These are phyloP conservation scores for Aleiodes alternator DNA, from an alignment of 2,888 invertebrate species.

Conservation along the genomic window DNA sequence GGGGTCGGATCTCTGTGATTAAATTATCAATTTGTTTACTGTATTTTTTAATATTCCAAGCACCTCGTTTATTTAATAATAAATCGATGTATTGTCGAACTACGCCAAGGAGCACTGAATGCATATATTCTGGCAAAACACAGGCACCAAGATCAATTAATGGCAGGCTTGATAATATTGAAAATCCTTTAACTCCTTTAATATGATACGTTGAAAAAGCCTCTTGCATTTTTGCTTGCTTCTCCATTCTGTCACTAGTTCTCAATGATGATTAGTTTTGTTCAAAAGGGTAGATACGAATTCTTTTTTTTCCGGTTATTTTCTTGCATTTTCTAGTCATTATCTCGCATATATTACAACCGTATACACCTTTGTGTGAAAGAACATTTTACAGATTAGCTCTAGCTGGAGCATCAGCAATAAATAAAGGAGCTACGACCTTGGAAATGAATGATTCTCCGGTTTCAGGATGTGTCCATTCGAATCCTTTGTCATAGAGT, in stretches of 20 bases:
- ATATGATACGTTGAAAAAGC: conserved; percentile 1
- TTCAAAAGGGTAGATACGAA: conserved; percentile 42
- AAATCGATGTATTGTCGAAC: conserved; percentile 37
- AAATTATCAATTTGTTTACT: conserved; percentile 37
- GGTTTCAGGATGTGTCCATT: conserved; percentile 44
- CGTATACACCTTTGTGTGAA: conserved; percentile 18
- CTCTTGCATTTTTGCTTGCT: conserved; percentile 44
- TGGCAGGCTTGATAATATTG: conserved; percentile 50
- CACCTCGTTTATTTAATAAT: conserved; percentile 34
- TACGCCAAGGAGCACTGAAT: conserved; percentile 52
- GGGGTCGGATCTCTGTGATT: conserved; percentile 50
- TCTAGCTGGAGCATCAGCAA: conserved; percentile 52
- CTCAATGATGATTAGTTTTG: conserved; percentile 36
- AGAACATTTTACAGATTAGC: conserved; percentile 29
- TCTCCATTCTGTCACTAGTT: conserved; percentile 45
- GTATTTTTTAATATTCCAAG: conserved; percentile 51
- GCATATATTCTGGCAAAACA: conserved; percentile 53
- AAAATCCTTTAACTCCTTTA: conserved; percentile 53
- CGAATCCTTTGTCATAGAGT: conserved; percentile 39
- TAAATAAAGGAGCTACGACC: conserved; percentile 45
- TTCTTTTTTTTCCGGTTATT: conserved; percentile 26
- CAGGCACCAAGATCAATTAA: conserved; percentile 48
- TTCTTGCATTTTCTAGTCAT: conserved; percentile 26
- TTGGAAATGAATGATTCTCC: conserved; percentile 26
- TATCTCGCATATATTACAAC: conserved; percentile 52